A percentile compares a stretch with the other conserved stretches of the same genome.
These are phyloP conservation scores for Sisyra terminalis DNA, from an alignment of 2,888 invertebrate genomes.

Conservation along the genomic window DNA sequence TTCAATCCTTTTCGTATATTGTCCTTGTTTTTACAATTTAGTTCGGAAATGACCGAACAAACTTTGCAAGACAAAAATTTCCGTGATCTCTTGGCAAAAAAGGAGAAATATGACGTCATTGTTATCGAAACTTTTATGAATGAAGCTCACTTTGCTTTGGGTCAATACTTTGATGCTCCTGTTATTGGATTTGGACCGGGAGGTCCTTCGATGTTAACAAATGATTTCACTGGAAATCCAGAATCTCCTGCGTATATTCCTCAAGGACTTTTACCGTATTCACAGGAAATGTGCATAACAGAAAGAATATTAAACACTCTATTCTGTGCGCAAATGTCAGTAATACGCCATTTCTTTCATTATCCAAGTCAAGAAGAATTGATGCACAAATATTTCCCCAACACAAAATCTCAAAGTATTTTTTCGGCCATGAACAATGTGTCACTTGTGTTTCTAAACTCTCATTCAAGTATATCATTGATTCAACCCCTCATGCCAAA, in stretches of 20 bases:
- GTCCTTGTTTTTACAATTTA: too few species aligned
- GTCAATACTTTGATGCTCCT: conserved; percentile 22
- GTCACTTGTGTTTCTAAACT: conserved; percentile 30
- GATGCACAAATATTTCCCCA: conserved; percentile 15
- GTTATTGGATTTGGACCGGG: conserved; percentile 25
- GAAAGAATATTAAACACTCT: conserved; percentile 32
- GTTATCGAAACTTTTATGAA: conserved; percentile 30
- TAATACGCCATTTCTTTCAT: neutral
- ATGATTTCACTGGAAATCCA: conserved; percentile 29
- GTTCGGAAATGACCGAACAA: too few species aligned
- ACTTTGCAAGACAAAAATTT: too few species aligned
- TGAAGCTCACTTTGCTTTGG: conserved; percentile 28
- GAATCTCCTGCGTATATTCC: conserved; percentile 32
- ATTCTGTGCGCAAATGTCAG: conserved; percentile 31
- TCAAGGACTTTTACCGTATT: conserved; percentile 25
- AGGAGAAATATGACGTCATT: conserved; percentile 25
- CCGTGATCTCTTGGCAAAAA: conserved; percentile 18
- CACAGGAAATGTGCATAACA: conserved; percentile 31
- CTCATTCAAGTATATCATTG: conserved; percentile 31
- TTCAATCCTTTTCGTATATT: too few species aligned
- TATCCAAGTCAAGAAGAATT: conserved; percentile 9
- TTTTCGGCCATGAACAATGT: conserved; percentile 18
- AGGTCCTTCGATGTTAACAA: conserved; percentile 28
- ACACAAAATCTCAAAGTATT: conserved; percentile 10
- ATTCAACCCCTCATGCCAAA: conserved; percentile 35